Base-by-base conservation (phyloP, 2,797 vertebrate species). In the Halcyon smyrnensis region DNA sequence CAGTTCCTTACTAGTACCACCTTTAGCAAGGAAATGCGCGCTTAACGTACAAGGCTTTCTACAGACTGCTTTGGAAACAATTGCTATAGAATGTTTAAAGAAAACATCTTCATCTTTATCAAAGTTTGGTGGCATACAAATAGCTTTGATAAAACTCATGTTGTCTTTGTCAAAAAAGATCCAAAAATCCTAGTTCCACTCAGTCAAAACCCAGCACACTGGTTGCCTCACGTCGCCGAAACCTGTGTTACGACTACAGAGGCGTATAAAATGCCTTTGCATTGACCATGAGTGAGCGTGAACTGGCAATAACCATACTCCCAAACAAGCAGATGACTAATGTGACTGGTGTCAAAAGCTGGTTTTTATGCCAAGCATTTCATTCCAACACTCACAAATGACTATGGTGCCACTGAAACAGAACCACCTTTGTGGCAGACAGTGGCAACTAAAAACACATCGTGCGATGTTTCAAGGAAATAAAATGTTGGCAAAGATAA, bases 371-470 rank as follows among this genome's bases (percentile, higher is more conserved):
- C 60, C 39, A 14, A 46, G 80, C 67, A 3, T 19, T 91, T 82
- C 86, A 74, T 90, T 96, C 95, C 94, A 96, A 95, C 84, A 93
- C 90, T 96, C 88, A 94, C 94, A 90, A 93, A 92, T 93, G 50
- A 90, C 88, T 56, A 3, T 3, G 65, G 91, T 95, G 84, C 74
- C 94, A 94, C 91, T 94, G 96, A 90, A 94, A 93, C 68, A 90
- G 54, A 95, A 32, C 85, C 77, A 63, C 70, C 86, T 67, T 27
- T 23, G 21, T 76, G 88, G 93, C 80, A 95, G 94, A 95, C 84
- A 70, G 91, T 94, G 93, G 95, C 95, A 95, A 90, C 91, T 45
- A 14, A 90, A 89, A 90, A 43, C 88, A 94, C 90, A 4, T 79
- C 70, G 2, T 65, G 51, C 54, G 34, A 63, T 0, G 3, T 63